These are phyloP conservation scores for Himalopsyche anomala DNA, from an alignment of 2,888 invertebrate species.

Conservation along the genomic window DNA sequence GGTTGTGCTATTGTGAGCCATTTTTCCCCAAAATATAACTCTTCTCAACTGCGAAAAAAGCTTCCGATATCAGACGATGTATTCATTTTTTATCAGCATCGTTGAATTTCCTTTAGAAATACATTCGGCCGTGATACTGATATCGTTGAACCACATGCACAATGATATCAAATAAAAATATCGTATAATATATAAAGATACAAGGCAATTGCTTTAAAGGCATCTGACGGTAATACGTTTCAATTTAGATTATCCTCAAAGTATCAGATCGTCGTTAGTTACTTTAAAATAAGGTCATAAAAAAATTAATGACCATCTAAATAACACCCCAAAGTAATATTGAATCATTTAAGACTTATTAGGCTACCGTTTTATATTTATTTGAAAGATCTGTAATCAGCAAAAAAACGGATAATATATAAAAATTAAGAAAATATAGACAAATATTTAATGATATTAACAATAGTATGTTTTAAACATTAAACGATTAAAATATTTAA, in stretches of 20 bases:
- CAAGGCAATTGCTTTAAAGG: background rate
- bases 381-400: too few relatives aligned
- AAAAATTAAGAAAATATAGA: too few relatives aligned
- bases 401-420: too few relatives aligned
- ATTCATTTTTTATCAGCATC: slow-evolving; percentile 59
- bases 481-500: too few relatives aligned
- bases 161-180: slow-evolving; percentile 54
- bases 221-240: slow-evolving; percentile 2
- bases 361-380: too few relatives aligned
- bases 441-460: too few relatives aligned
- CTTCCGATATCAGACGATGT: slow-evolving; percentile 48
- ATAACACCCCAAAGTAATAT: too few relatives aligned
- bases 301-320: too few relatives aligned
- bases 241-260: background rate
- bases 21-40: slow-evolving; percentile 45
- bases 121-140: slow-evolving; percentile 59
- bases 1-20: slow-evolving; percentile 49
- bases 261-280: too few relatives aligned
- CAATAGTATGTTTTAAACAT: too few relatives aligned
- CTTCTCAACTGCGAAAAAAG: slow-evolving; percentile 37
- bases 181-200: slow-evolving; percentile 1
- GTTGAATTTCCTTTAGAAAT: slow-evolving; percentile 61
- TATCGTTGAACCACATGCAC: slow-evolving; percentile 59
- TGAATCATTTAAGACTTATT: too few relatives aligned
- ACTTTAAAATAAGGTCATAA: too few relatives aligned